These are phyloP conservation scores for Pseudomyrmex concolor DNA, from an alignment of 1,140 invertebrate species.

Conservation along the genomic window DNA sequence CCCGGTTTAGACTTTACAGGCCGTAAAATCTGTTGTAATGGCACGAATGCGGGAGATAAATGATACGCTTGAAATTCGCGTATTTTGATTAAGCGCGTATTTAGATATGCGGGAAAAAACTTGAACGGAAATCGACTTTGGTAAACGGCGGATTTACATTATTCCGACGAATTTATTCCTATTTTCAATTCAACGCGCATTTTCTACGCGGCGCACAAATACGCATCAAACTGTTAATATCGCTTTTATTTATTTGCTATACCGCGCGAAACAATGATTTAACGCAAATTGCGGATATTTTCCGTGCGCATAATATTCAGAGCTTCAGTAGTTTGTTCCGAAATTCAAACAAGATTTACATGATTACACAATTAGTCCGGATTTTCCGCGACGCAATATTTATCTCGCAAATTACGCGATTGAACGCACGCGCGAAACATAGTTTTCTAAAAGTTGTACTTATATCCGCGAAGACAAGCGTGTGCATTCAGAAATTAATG, in stretches of 20 bases:
- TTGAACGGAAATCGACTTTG: background rate
- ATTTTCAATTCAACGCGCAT: background rate
- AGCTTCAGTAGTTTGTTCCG: background rate
- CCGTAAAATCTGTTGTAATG: background rate
- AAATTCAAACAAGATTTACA: background rate
- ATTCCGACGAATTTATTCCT: too few relatives aligned
- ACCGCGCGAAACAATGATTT: background rate
- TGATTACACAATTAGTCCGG: constrained; percentile 13
- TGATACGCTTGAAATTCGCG: constrained; percentile 10
- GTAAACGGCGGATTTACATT: constrained; percentile 17
- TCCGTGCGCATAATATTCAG: too few relatives aligned
- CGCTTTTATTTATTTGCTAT: background rate
- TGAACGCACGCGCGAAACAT: background rate
- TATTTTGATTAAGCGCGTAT: background rate
- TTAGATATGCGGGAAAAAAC: background rate
- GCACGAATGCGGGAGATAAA: background rate
- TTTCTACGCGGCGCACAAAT: background rate
- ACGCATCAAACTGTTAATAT: background rate
- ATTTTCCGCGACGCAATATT: background rate
- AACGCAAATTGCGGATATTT: too few relatives aligned
- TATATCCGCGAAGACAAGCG: constrained; percentile 1
- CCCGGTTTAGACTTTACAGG: background rate
- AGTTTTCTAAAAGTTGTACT: background rate
- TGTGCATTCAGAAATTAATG: constrained; percentile 37
- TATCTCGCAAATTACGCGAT: too few relatives aligned